phyloP scores from a whole-genome alignment of 2,113 vertebrate genomes.

The Sakesphorus luctuosus region DNA sequence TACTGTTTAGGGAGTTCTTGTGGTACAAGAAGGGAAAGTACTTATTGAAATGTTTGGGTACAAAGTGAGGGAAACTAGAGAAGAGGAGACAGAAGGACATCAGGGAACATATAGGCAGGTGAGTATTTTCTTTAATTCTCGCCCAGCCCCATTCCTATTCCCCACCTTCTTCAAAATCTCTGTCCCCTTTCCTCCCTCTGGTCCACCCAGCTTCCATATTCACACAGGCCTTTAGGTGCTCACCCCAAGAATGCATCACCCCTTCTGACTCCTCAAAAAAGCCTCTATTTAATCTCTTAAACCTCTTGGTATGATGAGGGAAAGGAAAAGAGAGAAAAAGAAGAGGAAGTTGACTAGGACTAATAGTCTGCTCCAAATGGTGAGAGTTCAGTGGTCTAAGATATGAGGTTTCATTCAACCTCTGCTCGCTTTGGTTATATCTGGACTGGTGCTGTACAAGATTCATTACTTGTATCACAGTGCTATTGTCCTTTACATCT shows the following conservation, averaged over 20 bases:
- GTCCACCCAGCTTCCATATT: neutral
- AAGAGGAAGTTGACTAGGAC: neutral
- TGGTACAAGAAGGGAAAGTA: neutral
- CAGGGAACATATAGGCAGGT: neutral
- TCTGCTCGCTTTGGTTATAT: neutral
- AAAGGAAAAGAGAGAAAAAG: neutral
- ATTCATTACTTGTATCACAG: neutral
- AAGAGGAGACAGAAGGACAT: neutral
- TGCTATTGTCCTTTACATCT: neutral
- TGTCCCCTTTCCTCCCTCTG: neutral
- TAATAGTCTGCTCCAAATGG: neutral
- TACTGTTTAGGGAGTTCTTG: neutral
- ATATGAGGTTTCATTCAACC: neutral
- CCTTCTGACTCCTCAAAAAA: neutral
- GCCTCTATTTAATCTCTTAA: neutral
- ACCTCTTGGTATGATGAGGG: neutral
- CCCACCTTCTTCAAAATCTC: neutral
- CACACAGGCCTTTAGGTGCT: neutral
- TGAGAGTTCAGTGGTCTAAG: neutral
- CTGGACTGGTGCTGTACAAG: neutral
- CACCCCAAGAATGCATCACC: accelerated
- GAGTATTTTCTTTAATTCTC: neutral
- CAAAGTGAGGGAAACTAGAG: neutral
- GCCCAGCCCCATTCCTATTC: neutral
- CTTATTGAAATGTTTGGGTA: neutral